phyloP scores from a whole-genome alignment of 1,140 invertebrate genomes.

The Catajapyx aquilonaris region DNA sequence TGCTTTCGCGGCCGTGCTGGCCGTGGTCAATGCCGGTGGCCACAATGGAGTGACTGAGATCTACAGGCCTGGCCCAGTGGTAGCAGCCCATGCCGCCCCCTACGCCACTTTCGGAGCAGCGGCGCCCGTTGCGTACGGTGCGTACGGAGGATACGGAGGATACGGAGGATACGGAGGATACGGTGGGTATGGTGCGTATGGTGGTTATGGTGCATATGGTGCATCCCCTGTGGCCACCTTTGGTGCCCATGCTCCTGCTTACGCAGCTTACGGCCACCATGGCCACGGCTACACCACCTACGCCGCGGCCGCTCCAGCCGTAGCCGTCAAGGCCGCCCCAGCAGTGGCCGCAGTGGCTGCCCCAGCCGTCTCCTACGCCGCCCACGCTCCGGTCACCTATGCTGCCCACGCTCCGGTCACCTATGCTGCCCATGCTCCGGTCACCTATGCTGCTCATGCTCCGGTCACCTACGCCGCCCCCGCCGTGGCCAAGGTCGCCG shows the following conservation, averaged over 20 bases:
- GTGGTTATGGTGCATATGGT: slow-evolving; percentile 15
- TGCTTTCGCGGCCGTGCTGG: slow-evolving; percentile 15
- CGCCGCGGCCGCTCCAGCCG: slow-evolving; percentile 12
- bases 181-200: no score
- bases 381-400: slow-evolving; percentile 19
- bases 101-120: no score
- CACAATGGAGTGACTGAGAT: no score
- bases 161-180: no score
- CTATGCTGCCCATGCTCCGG: slow-evolving; percentile 20
- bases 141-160: no score
- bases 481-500: slow-evolving; percentile 13
- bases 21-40: slow-evolving; percentile 16
- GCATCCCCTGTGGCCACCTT: slow-evolving; percentile 4
- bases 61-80: no score
- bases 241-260: no score
- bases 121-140: no score
- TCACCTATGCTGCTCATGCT: slow-evolving; percentile 15
- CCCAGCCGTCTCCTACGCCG: slow-evolving; percentile 11
- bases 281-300: slow-evolving; percentile 15
- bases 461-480: no score
- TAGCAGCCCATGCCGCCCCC: no score
- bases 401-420: slow-evolving; percentile 14
- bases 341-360: slow-evolving; percentile 22
- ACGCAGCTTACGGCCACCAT: no score
- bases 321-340: slow-evolving; percentile 22